Base-by-base conservation (phyloP, 2,888 invertebrate species). In the Drosophila pseudotakahashii region DNA sequence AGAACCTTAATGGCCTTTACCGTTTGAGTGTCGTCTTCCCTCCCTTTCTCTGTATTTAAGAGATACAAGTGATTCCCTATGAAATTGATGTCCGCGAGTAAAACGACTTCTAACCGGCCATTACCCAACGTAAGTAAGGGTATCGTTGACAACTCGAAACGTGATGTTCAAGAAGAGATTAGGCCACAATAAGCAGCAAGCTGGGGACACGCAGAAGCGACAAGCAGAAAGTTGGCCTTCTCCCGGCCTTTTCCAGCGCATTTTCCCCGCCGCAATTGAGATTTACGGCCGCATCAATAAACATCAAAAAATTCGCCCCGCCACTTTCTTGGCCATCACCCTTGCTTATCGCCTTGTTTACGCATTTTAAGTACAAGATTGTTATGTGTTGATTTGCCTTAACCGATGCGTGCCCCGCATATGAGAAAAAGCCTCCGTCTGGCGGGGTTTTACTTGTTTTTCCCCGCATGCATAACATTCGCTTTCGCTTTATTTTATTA, bases 301-400 rank as follows among this genome's bases (percentile, higher is more conserved):
- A 74, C 84, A 83, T 73, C 64, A 75, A 81, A 64, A 78, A 72
- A 60, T 51, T 42, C 41, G n/a, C 52, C 70, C 19, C 63, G n/a
- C 57, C 19, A n/a, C 13, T 9, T 11, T 3, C 36, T 16, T 23
- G 13, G 60, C 53, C 54, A 66, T 50, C 58, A 41, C 50, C 51
- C 67, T 63, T 75, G 81, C 89, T 86, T 87, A 86, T 86, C 85
- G 81, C 79, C 84, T 76, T 88, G 85, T 89, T 88, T 85, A 89
- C 85, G 89, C 87, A 84, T 88, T 88, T 89, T 88, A 89, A 84
- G 85, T 85, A 85, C 89, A 82, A 83, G 87, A 85, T 89, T 89
- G 87, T 83, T 84, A 88, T 85, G 89, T 85, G 84, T 85, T 84
- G 84, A 84, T 84, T 84, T 84, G 77, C 79, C 77, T 84, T 70